Percentiles rank a stretch among this genome's conserved stretches.
Conservation (phyloP, 1,140 invertebrate genomes). For the Goniozus legneri region DNA sequence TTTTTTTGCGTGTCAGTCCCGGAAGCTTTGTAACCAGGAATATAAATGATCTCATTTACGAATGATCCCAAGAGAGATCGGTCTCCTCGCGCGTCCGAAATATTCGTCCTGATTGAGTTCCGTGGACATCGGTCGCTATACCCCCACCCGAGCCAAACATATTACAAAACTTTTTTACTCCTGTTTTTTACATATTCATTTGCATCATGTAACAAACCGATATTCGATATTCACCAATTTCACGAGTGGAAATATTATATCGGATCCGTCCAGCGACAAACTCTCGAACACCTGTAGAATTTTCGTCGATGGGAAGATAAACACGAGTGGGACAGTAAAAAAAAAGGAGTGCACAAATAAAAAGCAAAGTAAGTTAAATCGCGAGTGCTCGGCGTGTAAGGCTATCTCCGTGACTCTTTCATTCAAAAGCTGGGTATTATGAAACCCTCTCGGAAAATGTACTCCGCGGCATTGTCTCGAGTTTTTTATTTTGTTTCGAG, state of each 20-base stretch:
- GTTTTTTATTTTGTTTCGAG: constrained; percentile 34
- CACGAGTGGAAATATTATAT: no score
- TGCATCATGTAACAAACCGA: constrained; percentile 41
- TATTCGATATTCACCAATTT: constrained; percentile 35
- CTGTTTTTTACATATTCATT: constrained; percentile 47
- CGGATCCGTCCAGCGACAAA: no score
- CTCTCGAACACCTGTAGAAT: no score
- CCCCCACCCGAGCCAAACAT: no score
- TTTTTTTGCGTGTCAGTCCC: no score
- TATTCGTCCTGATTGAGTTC: constrained; percentile 33
- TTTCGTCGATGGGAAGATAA: no score
- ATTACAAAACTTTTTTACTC: no score
- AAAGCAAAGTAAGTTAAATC: neutral
- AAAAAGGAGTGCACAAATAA: neutral
- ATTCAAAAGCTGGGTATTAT: constrained; percentile 36
- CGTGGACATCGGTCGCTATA: constrained; percentile 24
- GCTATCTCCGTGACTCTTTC: constrained; percentile 29
- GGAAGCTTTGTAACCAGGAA: constrained; percentile 27
- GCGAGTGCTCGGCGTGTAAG: constrained; percentile 18
- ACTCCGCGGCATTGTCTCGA: constrained; percentile 31
- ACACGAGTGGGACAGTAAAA: neutral
- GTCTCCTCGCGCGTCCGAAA: constrained; percentile 7
- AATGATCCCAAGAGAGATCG: constrained; percentile 33
- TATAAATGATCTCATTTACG: constrained; percentile 47
- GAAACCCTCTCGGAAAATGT: constrained; percentile 31